Evolutionary conservation across 2,888 invertebrate species (phyloP).

Genomic region (Agrotis ipsilon): DNA sequence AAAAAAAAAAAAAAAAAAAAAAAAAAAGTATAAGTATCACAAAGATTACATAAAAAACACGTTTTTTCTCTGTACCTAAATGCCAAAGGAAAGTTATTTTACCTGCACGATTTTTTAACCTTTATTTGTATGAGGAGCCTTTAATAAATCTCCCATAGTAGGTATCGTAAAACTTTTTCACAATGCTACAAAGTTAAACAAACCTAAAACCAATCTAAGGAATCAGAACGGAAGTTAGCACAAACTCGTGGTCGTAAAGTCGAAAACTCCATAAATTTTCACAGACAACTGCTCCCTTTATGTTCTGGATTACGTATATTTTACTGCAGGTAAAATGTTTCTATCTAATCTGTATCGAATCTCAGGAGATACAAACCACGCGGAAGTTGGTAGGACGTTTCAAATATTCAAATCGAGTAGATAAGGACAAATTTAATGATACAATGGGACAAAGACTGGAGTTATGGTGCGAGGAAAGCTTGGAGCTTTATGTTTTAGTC

Average conservation of each 20-base stretch:
- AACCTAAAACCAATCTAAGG: slow-evolving; percentile 23
- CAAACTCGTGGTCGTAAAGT: slow-evolving; percentile 56
- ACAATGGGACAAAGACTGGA: slow-evolving; percentile 59
- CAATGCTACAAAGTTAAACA: slow-evolving; percentile 6
- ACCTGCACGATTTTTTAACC: too few species aligned
- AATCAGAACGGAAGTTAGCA: slow-evolving; percentile 53
- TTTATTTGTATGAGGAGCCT: too few species aligned
- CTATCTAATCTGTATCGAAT: slow-evolving; percentile 68
- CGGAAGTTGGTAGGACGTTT: slow-evolving; percentile 69
- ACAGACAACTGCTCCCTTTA: slow-evolving; percentile 66
- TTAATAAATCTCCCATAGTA: background rate
- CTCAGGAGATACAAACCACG: slow-evolving; percentile 63
- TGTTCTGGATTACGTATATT: slow-evolving; percentile 66
- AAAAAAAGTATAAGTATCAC: too few species aligned
- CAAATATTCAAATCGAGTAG: slow-evolving; percentile 76
- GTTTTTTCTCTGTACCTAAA: too few species aligned
- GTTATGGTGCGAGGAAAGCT: slow-evolving; percentile 25
- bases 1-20: too few species aligned
- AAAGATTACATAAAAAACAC: too few species aligned
- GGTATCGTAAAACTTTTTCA: background rate
- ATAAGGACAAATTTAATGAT: slow-evolving; percentile 74
- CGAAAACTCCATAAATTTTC: slow-evolving; percentile 62
- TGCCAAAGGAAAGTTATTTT: too few species aligned
- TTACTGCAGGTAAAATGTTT: slow-evolving; percentile 63
- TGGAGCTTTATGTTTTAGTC: slow-evolving; percentile 17